phyloP scores from a whole-genome alignment of 2,113 vertebrate genomes.

The Catharus fuscescens region DNA sequence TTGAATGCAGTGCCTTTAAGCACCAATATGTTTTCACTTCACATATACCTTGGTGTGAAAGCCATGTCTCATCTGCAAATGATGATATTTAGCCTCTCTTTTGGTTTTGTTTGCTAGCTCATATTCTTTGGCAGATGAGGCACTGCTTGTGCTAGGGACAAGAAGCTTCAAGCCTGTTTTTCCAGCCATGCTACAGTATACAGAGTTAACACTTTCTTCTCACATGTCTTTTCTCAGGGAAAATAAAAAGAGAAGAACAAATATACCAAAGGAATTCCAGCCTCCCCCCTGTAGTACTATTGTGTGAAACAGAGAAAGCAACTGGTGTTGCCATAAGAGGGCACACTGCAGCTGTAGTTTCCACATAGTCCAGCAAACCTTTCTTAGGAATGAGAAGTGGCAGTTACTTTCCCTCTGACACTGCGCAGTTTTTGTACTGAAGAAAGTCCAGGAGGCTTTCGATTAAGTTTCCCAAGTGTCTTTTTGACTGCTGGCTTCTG shows the following conservation, averaged over 20 bases:
- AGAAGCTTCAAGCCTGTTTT: neutral
- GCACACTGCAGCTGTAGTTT: slow-evolving; percentile 41
- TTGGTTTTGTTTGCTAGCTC: neutral
- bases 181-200: neutral
- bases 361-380: neutral
- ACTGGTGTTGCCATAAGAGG: slow-evolving; percentile 57
- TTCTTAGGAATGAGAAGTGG: neutral
- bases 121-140: neutral
- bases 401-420: neutral
- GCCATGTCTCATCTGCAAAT: neutral
- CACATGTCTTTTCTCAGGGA: fast-evolving
- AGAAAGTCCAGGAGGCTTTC: neutral
- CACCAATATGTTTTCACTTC: neutral
- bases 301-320: neutral
- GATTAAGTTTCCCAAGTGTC: neutral
- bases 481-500: neutral
- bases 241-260: neutral
- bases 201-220: neutral
- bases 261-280: fast-evolving
- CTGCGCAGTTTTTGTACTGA: neutral
- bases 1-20: neutral
- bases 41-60: neutral
- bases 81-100: neutral
- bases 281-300: fast-evolving
- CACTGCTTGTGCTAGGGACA: neutral